A percentile compares a stretch with the other conserved stretches of the same genome.
These are phyloP conservation scores for Montipora efflorescens DNA, from an alignment of 64 coral and sea anemone genomes.

Conservation along the genomic window DNA sequence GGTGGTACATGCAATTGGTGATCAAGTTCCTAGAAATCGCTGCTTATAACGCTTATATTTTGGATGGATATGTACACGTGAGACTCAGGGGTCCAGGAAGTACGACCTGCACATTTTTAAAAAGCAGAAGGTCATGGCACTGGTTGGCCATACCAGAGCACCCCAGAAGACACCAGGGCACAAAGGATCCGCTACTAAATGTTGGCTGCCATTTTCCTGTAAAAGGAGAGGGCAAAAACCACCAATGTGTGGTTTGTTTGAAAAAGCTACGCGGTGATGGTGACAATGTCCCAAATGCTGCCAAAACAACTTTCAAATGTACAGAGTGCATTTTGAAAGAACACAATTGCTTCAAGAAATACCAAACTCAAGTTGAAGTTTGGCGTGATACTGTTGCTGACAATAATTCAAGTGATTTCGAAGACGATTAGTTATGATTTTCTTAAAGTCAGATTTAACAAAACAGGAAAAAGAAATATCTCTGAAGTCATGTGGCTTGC, in stretches of 20 bases:
- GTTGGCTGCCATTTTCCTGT: constrained; percentile 44
- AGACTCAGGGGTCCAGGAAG: background rate
- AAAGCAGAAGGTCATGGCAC: constrained; percentile 27
- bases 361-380: constrained; percentile 57
- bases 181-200: constrained; percentile 40
- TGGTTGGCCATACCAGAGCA: constrained; percentile 47
- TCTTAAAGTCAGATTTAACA: too few relatives aligned
- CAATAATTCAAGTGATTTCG: too few relatives aligned
- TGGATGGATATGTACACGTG: constrained; percentile 47
- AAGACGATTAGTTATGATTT: too few relatives aligned
- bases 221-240: constrained; percentile 61
- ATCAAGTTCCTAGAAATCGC: constrained; percentile 34
- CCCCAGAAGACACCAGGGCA: constrained; percentile 39
- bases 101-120: constrained; percentile 11
- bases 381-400: background rate
- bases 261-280: constrained; percentile 32
- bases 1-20: constrained; percentile 57
- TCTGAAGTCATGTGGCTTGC: too few relatives aligned
- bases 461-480: too few relatives aligned
- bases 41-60: constrained; percentile 51
- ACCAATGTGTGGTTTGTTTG: constrained; percentile 51
- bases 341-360: constrained; percentile 62
- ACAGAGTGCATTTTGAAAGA: constrained; percentile 54
- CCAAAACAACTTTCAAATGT: constrained; percentile 71
- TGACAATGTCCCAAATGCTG: constrained; percentile 45